Evolutionary conservation across 1,140 invertebrate genomes (phyloP).

Genomic region (Heliconius congener): DNA sequence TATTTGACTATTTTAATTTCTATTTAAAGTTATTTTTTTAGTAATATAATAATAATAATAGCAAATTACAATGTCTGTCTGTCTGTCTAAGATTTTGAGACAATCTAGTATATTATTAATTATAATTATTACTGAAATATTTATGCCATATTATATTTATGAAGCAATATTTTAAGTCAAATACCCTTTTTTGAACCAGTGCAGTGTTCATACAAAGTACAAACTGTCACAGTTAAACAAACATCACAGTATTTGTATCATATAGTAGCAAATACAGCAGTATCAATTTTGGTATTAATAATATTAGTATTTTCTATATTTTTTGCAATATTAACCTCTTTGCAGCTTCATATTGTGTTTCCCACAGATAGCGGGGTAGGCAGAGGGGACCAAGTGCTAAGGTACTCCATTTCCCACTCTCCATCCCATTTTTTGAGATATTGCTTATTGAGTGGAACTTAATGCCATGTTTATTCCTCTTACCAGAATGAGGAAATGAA

Average conservation of each 20-base stretch:
- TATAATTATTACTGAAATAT: slow-evolving; percentile 8
- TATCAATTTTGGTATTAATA: no score
- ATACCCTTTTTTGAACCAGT: slow-evolving; percentile 48
- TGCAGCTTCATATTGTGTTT: no score
- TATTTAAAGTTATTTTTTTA: slow-evolving; percentile 14
- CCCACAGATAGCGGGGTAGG: no score
- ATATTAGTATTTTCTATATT: no score
- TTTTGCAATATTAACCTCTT: no score
- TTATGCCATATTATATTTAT: slow-evolving; percentile 13
- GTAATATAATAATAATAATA: slow-evolving; percentile 7
- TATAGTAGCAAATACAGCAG: no score
- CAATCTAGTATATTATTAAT: slow-evolving; percentile 4
- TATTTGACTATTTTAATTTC: slow-evolving; percentile 12
- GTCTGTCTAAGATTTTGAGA: slow-evolving; percentile 3
- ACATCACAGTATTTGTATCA: slow-evolving; percentile 45
- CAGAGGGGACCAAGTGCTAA: no score
- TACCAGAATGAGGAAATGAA: no score
- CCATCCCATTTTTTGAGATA: no score
- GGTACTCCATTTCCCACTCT: no score
- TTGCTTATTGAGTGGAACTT: no score
- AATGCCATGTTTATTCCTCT: no score
- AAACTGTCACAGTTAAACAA: slow-evolving; percentile 52
- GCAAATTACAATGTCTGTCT: slow-evolving; percentile 1
- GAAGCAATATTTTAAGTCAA: background rate
- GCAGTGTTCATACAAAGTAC: slow-evolving; percentile 69